phyloP scores from a whole-genome alignment of 2,113 vertebrate genomes.

The Perca fluviatilis region DNA sequence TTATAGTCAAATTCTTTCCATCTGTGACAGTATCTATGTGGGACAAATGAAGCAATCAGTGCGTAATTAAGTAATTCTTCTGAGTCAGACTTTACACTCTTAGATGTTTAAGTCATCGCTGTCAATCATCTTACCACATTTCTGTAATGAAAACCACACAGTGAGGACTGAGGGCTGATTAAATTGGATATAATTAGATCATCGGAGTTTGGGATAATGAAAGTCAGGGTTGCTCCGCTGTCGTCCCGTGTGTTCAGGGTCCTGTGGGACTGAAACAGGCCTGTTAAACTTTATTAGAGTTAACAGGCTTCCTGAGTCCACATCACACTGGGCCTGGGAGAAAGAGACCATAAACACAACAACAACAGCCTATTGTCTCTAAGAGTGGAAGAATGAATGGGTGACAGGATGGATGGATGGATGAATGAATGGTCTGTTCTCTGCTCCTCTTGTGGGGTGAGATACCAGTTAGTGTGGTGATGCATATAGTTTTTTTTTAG shows the following conservation, averaged over 20 bases:
- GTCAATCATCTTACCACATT: constrained; percentile 63
- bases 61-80: constrained; percentile 65
- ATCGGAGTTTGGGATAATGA: constrained; percentile 74
- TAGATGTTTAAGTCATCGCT: constrained; percentile 61
- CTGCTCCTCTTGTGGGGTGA: constrained; percentile 14
- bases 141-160: constrained; percentile 61
- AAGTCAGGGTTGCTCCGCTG: constrained; percentile 64
- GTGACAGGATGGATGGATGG: constrained; percentile 29
- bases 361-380: constrained; percentile 74
- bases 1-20: constrained; percentile 49
- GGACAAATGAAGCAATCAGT: constrained; percentile 64
- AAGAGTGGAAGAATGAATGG: constrained; percentile 43
- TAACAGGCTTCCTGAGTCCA: constrained; percentile 64
- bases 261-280: constrained; percentile 60
- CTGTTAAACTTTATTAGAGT: constrained; percentile 78
- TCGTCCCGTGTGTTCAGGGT: constrained; percentile 54
- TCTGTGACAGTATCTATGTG: constrained; percentile 47
- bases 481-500: background rate
- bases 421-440: constrained; percentile 59
- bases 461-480: constrained; percentile 4
- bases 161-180: constrained; percentile 63
- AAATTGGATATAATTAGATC: constrained; percentile 76
- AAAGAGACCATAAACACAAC: constrained; percentile 66
- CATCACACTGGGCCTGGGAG: constrained; percentile 56
- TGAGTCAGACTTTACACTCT: constrained; percentile 61